These are phyloP conservation scores for Zoanthus sociatus DNA, from an alignment of 92 coral and sea anemone genomes.

Conservation along the genomic window DNA sequence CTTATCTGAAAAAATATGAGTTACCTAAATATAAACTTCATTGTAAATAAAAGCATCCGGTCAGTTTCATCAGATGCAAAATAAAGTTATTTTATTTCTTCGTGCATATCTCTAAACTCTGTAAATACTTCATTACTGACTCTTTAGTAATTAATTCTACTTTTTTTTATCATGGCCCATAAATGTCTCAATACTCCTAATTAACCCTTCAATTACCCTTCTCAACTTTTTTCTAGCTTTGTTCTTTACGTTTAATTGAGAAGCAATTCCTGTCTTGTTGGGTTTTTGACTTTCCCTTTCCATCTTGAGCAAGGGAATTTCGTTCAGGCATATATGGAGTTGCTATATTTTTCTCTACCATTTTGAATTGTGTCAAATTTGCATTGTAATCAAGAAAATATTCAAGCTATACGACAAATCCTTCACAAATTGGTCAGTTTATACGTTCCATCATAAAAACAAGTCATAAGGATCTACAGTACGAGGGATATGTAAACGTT, in stretches of 20 bases:
- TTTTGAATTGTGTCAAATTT: background rate
- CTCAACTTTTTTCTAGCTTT: conserved; percentile 47
- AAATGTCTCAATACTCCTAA: conserved; percentile 46
- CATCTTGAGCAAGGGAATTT: conserved; percentile 21
- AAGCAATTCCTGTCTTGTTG: conserved; percentile 51
- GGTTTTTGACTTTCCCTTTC: conserved; percentile 44
- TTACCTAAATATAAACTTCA: conserved; percentile 9
- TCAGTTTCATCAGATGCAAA: conserved; percentile 11
- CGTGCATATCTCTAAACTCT: conserved; percentile 10
- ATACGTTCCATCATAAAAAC: background rate
- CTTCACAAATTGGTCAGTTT: background rate
- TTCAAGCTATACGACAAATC: background rate
- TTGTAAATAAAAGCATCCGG: conserved; percentile 8
- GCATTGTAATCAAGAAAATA: background rate
- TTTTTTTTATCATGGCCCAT: conserved; percentile 40
- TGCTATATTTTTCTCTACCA: background rate
- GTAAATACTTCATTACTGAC: background rate
- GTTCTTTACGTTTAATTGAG: conserved; percentile 37
- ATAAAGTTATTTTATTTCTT: conserved; percentile 7
- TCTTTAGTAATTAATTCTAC: conserved; percentile 33
- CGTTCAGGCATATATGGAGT: conserved; percentile 16
- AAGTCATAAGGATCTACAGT: background rate
- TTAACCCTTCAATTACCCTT: conserved; percentile 41
- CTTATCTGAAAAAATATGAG: conserved; percentile 5
- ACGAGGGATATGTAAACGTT: background rate